Evolutionary conservation across 2,888 invertebrate genomes (phyloP), one percentile per base, ranked within the genome.

Genomic region (Andrena bicolor): DNA sequence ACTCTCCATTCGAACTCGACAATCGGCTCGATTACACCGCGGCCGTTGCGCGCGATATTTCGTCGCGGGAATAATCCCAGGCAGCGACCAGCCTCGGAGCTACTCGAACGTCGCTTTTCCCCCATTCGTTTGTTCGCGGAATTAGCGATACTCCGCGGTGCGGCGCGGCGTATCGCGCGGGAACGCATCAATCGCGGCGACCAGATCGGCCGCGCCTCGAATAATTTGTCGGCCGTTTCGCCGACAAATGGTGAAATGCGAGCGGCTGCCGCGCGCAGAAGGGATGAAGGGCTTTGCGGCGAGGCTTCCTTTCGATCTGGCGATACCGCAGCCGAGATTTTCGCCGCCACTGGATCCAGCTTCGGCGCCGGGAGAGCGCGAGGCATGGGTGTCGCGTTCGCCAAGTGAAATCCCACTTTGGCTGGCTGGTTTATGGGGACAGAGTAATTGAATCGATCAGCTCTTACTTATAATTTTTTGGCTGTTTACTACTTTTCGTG

Each of bases 11-110:
- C 61, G 80, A 83, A 63, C 66, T 3, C 13, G 28, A 65, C 83
- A 79, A 87, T 85, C 87, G 85, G 74, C 75, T 87, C 86, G 79
- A 84, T 86, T 85, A 83, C 85, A 69, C 48, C 60, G 60, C 84
- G 60, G 48, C 53, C 41, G 56, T 4, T 58, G 23, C 65, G 16
- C 51, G 74, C 75, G 79, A 85, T 87, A 80, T 85, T 85, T 80
- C 71, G 79, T 73, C 63, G 75, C 68, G 85, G 69, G 81, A 71
- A 85, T 86, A 80, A 83, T 80, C 82, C 73, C 66, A n/a, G 41
- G 35, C 30, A 30, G 58, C 61, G 30, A 51, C 23, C 16, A 58
- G 8, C 28, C 51, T 13, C 28, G 10, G 13, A 26, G 41, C 51
- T n/a, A 32, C 51, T 61, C 76, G 73, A 71, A 78, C 85, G 86